phyloP scores from a whole-genome alignment of 2,113 vertebrate genomes.

The Chrysemys picta region DNA sequence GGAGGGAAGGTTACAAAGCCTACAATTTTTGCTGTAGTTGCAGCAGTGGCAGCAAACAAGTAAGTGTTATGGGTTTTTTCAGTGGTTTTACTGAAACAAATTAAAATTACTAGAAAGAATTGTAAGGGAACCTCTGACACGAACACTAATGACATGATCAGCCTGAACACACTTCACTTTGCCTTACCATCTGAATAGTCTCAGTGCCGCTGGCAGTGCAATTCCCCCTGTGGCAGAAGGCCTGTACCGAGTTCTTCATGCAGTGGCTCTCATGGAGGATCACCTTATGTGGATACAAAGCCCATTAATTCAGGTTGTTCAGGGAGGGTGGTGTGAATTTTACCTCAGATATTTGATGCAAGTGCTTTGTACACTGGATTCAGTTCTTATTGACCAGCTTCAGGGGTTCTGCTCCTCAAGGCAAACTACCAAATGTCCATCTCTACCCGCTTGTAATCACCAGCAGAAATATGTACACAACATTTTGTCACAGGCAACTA shows the following conservation, averaged over 20 bases:
- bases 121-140: background rate
- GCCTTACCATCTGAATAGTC: background rate
- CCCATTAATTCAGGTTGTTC: background rate
- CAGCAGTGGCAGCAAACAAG: constrained; percentile 86
- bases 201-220: background rate
- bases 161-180: background rate
- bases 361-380: background rate
- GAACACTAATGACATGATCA: background rate
- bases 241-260: background rate
- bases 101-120: background rate
- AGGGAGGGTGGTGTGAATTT: background rate
- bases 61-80: constrained; percentile 62
- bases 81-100: background rate
- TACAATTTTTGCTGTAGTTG: constrained; percentile 76
- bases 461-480: background rate
- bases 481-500: background rate
- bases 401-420: background rate
- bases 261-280: background rate
- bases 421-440: background rate
- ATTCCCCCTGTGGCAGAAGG: background rate
- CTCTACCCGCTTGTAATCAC: background rate
- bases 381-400: background rate
- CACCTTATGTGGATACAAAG: background rate
- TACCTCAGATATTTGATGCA: background rate
- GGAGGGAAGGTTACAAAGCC: constrained; percentile 84